Evolutionary conservation across 2,888 invertebrate genomes (phyloP).

Genomic region (Diarsia brunnea): DNA sequence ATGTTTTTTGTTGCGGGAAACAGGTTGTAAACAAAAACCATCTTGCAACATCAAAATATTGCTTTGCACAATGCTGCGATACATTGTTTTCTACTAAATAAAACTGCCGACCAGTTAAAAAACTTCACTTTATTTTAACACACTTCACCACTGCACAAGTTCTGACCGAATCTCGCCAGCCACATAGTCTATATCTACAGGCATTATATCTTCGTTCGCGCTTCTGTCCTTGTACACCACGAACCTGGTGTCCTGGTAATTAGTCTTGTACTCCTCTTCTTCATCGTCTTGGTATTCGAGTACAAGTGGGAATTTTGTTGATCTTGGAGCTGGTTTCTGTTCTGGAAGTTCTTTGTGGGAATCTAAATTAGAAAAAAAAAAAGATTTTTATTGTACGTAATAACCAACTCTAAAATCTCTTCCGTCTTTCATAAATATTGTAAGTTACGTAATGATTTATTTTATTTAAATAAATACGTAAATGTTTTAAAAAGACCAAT

Average conservation of each 20-base stretch:
- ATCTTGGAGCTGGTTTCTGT: no score
- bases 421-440: no score
- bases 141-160: slow-evolving; percentile 31
- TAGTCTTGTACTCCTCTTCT: slow-evolving; percentile 49
- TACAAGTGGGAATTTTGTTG: background rate
- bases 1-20: background rate
- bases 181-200: slow-evolving; percentile 51
- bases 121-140: background rate
- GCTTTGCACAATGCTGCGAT: background rate
- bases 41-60: background rate
- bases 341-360: slow-evolving; percentile 10
- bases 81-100: background rate
- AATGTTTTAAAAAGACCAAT: no score
- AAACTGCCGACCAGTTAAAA: background rate
- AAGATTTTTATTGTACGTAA: no score
- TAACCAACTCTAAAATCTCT: no score
- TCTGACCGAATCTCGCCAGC: slow-evolving; percentile 50
- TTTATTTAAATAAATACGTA: no score
- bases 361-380: no score
- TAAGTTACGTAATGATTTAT: no score
- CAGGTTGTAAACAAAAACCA: no score
- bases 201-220: slow-evolving; percentile 46
- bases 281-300: slow-evolving; percentile 12
- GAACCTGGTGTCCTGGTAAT: slow-evolving; percentile 20
- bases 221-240: slow-evolving; percentile 54